Base-by-base conservation (phyloP, 2,888 invertebrate species). In the Mylabris sibirica region DNA sequence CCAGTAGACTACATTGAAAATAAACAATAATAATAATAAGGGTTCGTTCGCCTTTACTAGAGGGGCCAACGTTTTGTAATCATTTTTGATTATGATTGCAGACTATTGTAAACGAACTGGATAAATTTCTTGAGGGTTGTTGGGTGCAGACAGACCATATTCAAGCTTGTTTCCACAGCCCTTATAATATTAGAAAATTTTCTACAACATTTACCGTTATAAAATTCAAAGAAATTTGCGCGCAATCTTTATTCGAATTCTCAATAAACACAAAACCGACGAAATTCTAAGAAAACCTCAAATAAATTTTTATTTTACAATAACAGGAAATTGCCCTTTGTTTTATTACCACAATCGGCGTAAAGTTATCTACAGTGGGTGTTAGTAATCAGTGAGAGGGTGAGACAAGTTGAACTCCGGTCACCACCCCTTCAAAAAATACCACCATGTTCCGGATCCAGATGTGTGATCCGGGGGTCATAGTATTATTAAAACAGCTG, bases 361-460 rank as follows among this genome's bases (percentile, higher is more conserved):
- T 71, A 72, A 75, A 76, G 69, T 66, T 75, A 75, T 74, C 69
- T 69, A 67, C 59, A 44, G n/a, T 65, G 41, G 35, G 65, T 49
- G 49, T 49, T 60, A 69, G 69, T 71, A 70, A 72, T 75, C 75
- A 75, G 75, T n/a, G 17, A 74, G 74, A 73, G 68, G 73, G 72
- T 63, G 73, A 72, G 68, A 69, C 66, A 65, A 69, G 66, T 65
- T 71, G 68, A 67, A 70, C 69, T 75, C 72, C 75, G 75, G 75
- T 72, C 71, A 72, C 73, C 77, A 76, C 78, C 76, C 76, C 72
- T 73, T 74, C 70, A 71, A 20, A 49, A 20, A 49, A 49, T 20
- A 49, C 8, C 1, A 20, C 2, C 22, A 76, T 73, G 72, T 75
- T 72, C 78, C 78, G 78, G 77, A 78, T 77, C 78, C 78, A 78